These are phyloP conservation scores for Xestia sexstrigata DNA, from an alignment of 2,888 invertebrate species.

Conservation along the genomic window DNA sequence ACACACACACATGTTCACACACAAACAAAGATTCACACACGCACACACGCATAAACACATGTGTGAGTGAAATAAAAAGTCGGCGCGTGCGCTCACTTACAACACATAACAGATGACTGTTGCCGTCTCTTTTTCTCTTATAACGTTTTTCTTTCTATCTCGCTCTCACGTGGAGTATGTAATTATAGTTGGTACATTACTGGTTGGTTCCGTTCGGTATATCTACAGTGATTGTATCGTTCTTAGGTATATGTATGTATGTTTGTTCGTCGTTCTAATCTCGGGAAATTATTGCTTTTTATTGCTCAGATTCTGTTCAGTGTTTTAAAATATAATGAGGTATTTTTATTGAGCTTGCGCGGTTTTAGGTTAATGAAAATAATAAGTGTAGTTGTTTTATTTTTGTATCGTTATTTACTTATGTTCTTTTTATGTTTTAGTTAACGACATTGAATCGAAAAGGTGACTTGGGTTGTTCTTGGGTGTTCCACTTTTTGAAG, in stretches of 20 bases:
- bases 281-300: slow-evolving; percentile 64
- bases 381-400: slow-evolving; percentile 10
- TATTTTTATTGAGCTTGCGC: slow-evolving; percentile 49
- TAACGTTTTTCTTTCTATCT: slow-evolving; percentile 29
- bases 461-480: not conserved
- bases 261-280: slow-evolving; percentile 58
- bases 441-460: too few relatives aligned
- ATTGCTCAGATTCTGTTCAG: slow-evolving; percentile 55
- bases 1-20: slow-evolving; percentile 52
- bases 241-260: slow-evolving; percentile 48
- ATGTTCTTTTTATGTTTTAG: not conserved
- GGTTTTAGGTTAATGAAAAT: slow-evolving; percentile 35
- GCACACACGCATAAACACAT: slow-evolving; percentile 45
- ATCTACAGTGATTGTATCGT: slow-evolving; percentile 68
- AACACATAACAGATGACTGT: slow-evolving; percentile 78
- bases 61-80: slow-evolving; percentile 79
- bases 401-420: not conserved
- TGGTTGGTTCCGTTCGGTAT: slow-evolving; percentile 68
- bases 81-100: slow-evolving; percentile 81
- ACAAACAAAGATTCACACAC: slow-evolving; percentile 38
- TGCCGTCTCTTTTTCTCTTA: slow-evolving; percentile 66
- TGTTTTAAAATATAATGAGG: slow-evolving; percentile 61
- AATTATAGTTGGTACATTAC: slow-evolving; percentile 79
- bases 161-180: slow-evolving; percentile 73
- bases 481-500: not conserved